Percentiles rank a stretch among this genome's conserved stretches.
These are phyloP conservation scores for Lycia hirtaria DNA, from an alignment of 2,888 invertebrate species.

Conservation along the genomic window DNA sequence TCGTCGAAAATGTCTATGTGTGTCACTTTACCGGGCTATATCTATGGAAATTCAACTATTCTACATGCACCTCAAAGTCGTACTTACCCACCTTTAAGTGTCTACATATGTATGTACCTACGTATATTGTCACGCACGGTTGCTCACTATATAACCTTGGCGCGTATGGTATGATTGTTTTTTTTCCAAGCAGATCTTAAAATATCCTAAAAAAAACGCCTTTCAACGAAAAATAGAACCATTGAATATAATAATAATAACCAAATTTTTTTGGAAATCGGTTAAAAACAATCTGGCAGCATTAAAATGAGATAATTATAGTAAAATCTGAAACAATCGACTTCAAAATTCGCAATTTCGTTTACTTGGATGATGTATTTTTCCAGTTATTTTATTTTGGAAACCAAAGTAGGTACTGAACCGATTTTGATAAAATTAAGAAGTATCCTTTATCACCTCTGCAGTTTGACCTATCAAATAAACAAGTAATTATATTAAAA, in stretches of 20 bases:
- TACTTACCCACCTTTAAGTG: not conserved
- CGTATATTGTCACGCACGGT: conserved; percentile 6
- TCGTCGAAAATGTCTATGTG: conserved; percentile 9
- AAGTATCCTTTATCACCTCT: not conserved
- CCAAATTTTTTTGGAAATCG: too few relatives aligned
- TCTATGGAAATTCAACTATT: conserved; percentile 26
- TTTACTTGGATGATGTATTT: too few relatives aligned
- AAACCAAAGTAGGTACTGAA: too few relatives aligned
- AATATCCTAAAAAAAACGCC: not conserved
- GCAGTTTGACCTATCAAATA: not conserved
- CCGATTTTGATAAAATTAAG: not conserved
- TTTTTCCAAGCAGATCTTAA: not conserved
- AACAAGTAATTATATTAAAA: not conserved
- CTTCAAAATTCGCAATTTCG: too few relatives aligned
- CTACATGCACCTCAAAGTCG: conserved; percentile 3
- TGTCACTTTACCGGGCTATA: conserved; percentile 20
- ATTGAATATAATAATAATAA: too few relatives aligned
- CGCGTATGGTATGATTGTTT: conserved; percentile 11
- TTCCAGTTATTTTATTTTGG: too few relatives aligned
- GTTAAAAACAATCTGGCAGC: too few relatives aligned
- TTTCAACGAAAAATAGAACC: not conserved
- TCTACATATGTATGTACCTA: not conserved
- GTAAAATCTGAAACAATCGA: too few relatives aligned
- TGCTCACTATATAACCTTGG: conserved; percentile 6
- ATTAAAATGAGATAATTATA: too few relatives aligned